phyloP scores from a whole-genome alignment of 1,140 invertebrate genomes.

The Brachionus paranguensis region DNA sequence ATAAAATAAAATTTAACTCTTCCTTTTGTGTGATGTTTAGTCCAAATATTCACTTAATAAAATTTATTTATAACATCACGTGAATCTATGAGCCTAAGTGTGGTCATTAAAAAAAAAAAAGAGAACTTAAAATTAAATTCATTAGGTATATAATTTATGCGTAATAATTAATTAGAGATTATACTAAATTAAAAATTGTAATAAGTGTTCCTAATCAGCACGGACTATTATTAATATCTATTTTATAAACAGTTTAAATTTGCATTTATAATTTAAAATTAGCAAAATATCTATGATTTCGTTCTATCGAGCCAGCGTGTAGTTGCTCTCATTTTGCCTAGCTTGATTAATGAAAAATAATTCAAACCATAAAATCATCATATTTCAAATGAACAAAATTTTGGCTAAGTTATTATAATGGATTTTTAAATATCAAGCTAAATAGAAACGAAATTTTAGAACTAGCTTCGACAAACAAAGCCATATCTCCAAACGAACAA shows the following conservation, averaged over 20 bases:
- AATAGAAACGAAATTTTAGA: neutral
- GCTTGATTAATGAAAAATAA: constrained; percentile 1
- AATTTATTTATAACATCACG: no score
- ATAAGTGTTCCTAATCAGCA: neutral
- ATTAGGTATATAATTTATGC: neutral
- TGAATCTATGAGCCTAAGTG: neutral
- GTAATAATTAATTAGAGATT: neutral
- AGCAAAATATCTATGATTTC: neutral
- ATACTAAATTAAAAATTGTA: neutral
- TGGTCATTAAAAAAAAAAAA: neutral
- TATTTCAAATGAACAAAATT: neutral
- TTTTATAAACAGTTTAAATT: constrained; percentile 3
- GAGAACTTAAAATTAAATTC: neutral
- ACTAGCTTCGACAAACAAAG: neutral
- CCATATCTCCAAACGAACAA: neutral
- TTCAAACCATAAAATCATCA: constrained; percentile 1
- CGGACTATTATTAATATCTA: neutral
- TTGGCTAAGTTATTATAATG: constrained; percentile 15
- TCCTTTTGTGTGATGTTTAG: no score
- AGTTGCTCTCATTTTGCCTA: neutral
- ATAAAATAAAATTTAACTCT: no score
- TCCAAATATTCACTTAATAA: no score
- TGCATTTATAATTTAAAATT: constrained; percentile 20
- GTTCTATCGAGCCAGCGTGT: neutral
- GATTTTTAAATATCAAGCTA: constrained; percentile 16